Percentiles rank a stretch among this genome's conserved stretches.
Conservation (phyloP, 2,888 invertebrate genomes). For the Phoronis australis region DNA sequence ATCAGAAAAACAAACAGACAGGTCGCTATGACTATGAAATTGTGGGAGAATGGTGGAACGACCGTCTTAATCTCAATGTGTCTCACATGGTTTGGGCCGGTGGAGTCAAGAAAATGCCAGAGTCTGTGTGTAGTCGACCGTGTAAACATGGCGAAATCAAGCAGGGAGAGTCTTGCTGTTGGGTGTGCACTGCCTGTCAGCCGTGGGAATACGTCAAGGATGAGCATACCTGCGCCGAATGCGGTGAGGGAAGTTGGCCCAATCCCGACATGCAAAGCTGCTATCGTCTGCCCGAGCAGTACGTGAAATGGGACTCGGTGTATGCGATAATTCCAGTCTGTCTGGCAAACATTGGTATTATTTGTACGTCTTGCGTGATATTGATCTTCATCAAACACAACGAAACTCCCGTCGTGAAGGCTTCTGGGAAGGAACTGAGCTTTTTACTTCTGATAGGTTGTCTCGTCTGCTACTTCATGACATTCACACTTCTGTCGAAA, state of each 20-base stretch:
- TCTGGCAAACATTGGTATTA: slow-evolving; percentile 62
- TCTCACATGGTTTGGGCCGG: slow-evolving; percentile 52
- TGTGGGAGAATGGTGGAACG: slow-evolving; percentile 59
- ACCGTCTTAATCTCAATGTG: slow-evolving; percentile 46
- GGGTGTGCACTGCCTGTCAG: slow-evolving; percentile 50
- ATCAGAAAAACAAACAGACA: slow-evolving; percentile 41
- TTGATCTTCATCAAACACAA: slow-evolving; percentile 62
- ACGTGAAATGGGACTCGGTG: slow-evolving; percentile 49
- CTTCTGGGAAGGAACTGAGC: slow-evolving; percentile 62
- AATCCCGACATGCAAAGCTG: slow-evolving; percentile 37
- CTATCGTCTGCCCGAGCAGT: slow-evolving; percentile 31
- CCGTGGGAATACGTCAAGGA: slow-evolving; percentile 44
- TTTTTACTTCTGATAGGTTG: slow-evolving; percentile 63
- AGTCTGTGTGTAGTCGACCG: slow-evolving; percentile 52
- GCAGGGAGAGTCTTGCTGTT: slow-evolving; percentile 55
- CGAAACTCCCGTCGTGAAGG: slow-evolving; percentile 64
- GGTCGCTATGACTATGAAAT: slow-evolving; percentile 41
- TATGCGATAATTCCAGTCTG: slow-evolving; percentile 64
- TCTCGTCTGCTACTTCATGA: slow-evolving; percentile 62
- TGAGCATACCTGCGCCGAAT: slow-evolving; percentile 45
- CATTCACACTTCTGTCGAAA: slow-evolving; percentile 60
- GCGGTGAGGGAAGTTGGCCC: slow-evolving; percentile 46
- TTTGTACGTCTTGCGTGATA: slow-evolving; percentile 61
- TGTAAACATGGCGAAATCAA: slow-evolving; percentile 53
- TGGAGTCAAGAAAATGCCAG: slow-evolving; percentile 44